Evolutionary conservation across 2,888 invertebrate genomes (phyloP).

Genomic region (Agrochola litura): DNA sequence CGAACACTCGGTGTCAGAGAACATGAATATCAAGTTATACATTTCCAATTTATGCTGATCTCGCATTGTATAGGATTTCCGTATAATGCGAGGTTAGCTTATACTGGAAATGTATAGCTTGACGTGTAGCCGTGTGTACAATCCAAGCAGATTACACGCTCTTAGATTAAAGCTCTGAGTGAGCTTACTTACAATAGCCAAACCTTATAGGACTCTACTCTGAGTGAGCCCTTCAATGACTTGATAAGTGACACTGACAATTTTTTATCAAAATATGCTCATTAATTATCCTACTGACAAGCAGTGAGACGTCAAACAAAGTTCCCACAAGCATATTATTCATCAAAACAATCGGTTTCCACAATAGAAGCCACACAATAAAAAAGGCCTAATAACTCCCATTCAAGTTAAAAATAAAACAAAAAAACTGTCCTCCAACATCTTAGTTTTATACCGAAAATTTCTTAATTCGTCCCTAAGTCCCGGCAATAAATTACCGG

Average conservation of each 20-base stretch:
- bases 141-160: not conserved
- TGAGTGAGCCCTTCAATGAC: not conserved
- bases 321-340: not conserved
- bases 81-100: too few relatives aligned
- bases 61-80: too few relatives aligned
- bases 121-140: too few relatives aligned
- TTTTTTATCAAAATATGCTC: not conserved
- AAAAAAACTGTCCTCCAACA: slow-evolving; percentile 41
- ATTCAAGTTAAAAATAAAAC: slow-evolving; percentile 40
- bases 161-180: not conserved
- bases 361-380: slow-evolving; percentile 18
- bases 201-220: not conserved
- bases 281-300: not conserved
- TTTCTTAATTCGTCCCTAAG: slow-evolving; percentile 80
- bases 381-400: slow-evolving; percentile 36
- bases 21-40: too few relatives aligned
- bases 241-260: not conserved
- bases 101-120: too few relatives aligned
- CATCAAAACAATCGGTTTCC: slow-evolving; percentile 1
- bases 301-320: not conserved
- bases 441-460: slow-evolving; percentile 75
- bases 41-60: too few relatives aligned
- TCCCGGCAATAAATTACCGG: slow-evolving; percentile 85
- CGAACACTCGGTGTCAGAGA: not conserved
- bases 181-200: not conserved